A percentile compares a stretch with the other conserved stretches of the same genome.
Conservation (phyloP, 2,888 invertebrate species). For the Orthosia gracilis region DNA sequence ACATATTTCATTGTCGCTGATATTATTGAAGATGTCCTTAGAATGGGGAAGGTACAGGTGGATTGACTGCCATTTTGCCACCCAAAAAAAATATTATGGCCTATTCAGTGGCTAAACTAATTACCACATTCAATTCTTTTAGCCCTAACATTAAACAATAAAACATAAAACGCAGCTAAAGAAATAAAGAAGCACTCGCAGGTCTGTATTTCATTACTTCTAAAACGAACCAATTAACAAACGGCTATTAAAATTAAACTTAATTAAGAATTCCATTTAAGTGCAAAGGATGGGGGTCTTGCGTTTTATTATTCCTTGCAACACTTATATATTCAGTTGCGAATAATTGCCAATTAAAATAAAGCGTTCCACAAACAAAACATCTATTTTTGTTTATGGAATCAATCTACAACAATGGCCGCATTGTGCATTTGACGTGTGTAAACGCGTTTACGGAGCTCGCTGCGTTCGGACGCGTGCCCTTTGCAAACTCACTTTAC, state of each 20-base stretch:
- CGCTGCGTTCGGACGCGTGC: slow-evolving; percentile 66
- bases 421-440: slow-evolving; percentile 71
- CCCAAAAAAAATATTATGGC: background rate
- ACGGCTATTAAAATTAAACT: slow-evolving; percentile 62
- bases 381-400: slow-evolving; percentile 54
- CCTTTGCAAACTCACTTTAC: slow-evolving; percentile 74
- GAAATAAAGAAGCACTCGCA: slow-evolving; percentile 40
- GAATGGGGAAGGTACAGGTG: too few relatives aligned
- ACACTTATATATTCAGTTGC: slow-evolving; percentile 56
- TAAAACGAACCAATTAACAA: slow-evolving; percentile 52
- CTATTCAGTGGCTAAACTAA: background rate
- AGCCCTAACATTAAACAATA: slow-evolving; percentile 16
- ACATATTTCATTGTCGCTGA: background rate
- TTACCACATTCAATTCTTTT: slow-evolving; percentile 6
- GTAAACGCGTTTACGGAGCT: slow-evolving; percentile 67
- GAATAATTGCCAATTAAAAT: slow-evolving; percentile 62
- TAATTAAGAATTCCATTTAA: slow-evolving; percentile 56
- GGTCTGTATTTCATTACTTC: slow-evolving; percentile 52
- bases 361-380: slow-evolving; percentile 41
- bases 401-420: slow-evolving; percentile 59
- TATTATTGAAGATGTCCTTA: background rate
- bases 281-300: slow-evolving; percentile 46
- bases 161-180: slow-evolving; percentile 36
- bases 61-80: too few relatives aligned
- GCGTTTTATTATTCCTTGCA: slow-evolving; percentile 55